Percentiles rank a stretch among this genome's conserved stretches.
phyloP scores from a whole-genome alignment of 1,140 invertebrate species.

The Ceratitis capitata region DNA sequence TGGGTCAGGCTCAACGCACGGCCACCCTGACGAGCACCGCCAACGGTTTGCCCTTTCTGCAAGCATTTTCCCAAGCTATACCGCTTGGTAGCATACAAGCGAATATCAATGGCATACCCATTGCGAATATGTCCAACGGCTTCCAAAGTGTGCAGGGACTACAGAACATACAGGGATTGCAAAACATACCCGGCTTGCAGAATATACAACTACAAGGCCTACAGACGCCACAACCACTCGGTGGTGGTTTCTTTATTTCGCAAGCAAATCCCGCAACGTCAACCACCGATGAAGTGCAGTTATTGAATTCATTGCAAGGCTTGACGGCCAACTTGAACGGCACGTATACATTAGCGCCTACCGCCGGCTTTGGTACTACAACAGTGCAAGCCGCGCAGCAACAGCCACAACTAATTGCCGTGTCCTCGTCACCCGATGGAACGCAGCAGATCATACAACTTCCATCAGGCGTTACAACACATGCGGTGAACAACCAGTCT shows the following conservation, averaged over 20 bases:
- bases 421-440: constrained; percentile 59
- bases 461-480: constrained; percentile 46
- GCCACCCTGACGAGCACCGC: constrained; percentile 52
- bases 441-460: constrained; percentile 61
- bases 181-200: constrained; percentile 57
- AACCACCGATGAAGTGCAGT: constrained; percentile 52
- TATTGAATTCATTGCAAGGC: constrained; percentile 56
- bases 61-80: constrained; percentile 53
- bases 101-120: constrained; percentile 16
- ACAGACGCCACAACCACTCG: constrained; percentile 53
- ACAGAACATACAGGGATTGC: constrained; percentile 58
- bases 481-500: constrained; percentile 35
- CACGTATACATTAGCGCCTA: constrained; percentile 53
- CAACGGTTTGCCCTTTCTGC: constrained; percentile 54
- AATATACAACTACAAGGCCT: constrained; percentile 49
- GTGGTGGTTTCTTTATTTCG: constrained; percentile 57
- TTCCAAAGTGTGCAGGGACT: constrained; percentile 60
- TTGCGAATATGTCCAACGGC: constrained; percentile 48
- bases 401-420: constrained; percentile 57
- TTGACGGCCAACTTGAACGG: constrained; percentile 58
- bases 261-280: constrained; percentile 48
- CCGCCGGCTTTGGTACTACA: constrained; percentile 43
- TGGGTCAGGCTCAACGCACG: constrained; percentile 48
- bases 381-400: constrained; percentile 42
- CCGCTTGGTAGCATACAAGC: constrained; percentile 48